Percentiles rank a stretch among this genome's conserved stretches.
Evolutionary conservation across 2,113 vertebrate species (phyloP).

Genomic region (Chlorodrepanis virens): DNA sequence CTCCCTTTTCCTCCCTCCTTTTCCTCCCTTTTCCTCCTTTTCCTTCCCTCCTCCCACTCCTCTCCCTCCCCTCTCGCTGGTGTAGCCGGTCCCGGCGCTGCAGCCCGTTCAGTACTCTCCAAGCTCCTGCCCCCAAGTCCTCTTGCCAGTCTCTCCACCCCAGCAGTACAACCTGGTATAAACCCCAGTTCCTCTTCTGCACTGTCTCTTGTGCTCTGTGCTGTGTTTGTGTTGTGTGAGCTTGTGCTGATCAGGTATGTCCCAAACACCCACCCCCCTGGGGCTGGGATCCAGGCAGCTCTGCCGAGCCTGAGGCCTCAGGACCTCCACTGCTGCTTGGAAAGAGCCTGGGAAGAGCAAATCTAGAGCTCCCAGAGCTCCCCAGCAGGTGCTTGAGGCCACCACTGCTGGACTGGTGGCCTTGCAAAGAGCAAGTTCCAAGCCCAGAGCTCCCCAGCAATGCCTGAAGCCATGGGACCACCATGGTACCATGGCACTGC

Average conservation of each 20-base stretch:
- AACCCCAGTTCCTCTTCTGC: conserved; percentile 58
- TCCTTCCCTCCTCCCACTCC: not conserved
- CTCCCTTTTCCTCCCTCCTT: not conserved
- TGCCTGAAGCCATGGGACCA: too few relatives aligned
- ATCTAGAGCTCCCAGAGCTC: not conserved
- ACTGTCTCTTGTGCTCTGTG: conserved; percentile 37
- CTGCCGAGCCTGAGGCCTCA: not conserved
- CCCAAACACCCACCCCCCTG: not conserved
- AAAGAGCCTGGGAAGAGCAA: not conserved
- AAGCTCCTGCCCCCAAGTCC: conserved; percentile 98
- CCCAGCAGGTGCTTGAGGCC: not conserved
- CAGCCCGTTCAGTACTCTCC: conserved; percentile 92
- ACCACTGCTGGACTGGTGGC: too few relatives aligned
- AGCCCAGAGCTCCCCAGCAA: too few relatives aligned
- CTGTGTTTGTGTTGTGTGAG: conserved; percentile 51
- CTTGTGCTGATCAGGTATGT: conserved; percentile 5
- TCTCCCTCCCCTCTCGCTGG: conserved; percentile 64
- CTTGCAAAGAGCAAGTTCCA: too few relatives aligned
- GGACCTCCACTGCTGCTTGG: not conserved
- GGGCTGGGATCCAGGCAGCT: not conserved
- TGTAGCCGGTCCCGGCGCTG: conserved; percentile 83
- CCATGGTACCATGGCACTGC: too few relatives aligned
- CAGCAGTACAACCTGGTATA: conserved; percentile 99
- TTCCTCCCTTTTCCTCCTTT: not conserved
- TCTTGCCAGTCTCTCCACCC: conserved; percentile 98